Evolutionary conservation across 2,113 vertebrate genomes (phyloP).

Genomic region (Scatophagus argus): DNA sequence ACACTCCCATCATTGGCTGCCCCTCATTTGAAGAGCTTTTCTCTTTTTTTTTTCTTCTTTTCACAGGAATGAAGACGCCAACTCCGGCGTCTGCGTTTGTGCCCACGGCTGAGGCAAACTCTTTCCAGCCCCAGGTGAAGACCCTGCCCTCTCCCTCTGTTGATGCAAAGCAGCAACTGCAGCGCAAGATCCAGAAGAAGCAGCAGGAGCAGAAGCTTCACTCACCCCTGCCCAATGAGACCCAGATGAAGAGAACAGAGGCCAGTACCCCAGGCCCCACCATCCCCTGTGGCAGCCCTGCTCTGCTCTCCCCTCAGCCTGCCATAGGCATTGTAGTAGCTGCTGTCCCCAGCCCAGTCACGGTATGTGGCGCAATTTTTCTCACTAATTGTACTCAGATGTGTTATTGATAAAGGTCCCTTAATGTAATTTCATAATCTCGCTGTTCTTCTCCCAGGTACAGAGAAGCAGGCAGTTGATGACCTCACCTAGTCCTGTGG

Average conservation of each 20-base stretch:
- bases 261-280: slow-evolving; percentile 85
- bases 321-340: slow-evolving; percentile 98
- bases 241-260: slow-evolving; percentile 90
- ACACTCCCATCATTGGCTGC: not conserved
- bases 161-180: slow-evolving; percentile 98
- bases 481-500: slow-evolving; percentile 95
- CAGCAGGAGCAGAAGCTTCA: slow-evolving; percentile 98
- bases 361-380: slow-evolving; percentile 81
- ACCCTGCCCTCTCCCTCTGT: slow-evolving; percentile 94
- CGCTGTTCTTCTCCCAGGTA: slow-evolving; percentile 85
- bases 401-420: not conserved
- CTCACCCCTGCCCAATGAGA: slow-evolving; percentile 92
- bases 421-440: slow-evolving; percentile 83
- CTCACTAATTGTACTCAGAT: not conserved
- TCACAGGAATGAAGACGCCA: slow-evolving; percentile 91
- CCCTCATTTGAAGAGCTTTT: not conserved
- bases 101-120: slow-evolving; percentile 94
- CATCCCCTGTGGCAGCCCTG: slow-evolving; percentile 93
- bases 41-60: not conserved
- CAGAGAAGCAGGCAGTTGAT: slow-evolving; percentile 94
- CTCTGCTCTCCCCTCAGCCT: slow-evolving; percentile 95
- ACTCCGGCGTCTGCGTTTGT: slow-evolving; percentile 95
- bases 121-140: slow-evolving; percentile 98
- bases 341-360: slow-evolving; percentile 96
- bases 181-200: slow-evolving; percentile 99